These are phyloP conservation scores for Marisa cornuarietis DNA, from an alignment of 1,140 invertebrate genomes.

Conservation along the genomic window DNA sequence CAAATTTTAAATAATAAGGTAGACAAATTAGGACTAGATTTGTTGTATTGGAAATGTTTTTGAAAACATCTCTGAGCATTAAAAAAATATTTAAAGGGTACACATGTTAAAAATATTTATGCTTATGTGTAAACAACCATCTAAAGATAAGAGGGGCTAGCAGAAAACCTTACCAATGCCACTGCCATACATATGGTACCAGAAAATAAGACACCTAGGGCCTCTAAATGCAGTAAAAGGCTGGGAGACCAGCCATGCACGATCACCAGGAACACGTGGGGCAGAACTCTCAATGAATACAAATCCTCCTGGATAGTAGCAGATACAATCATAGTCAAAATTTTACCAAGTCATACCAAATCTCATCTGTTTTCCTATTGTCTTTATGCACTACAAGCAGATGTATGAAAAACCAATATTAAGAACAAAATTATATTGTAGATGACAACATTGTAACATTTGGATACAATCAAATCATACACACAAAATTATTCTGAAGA, in stretches of 20 bases:
- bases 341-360: too few relatives aligned
- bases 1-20: too few relatives aligned
- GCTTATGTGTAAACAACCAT: neutral
- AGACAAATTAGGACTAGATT: neutral
- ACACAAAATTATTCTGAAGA: too few relatives aligned
- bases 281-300: slow-evolving; percentile 59
- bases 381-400: too few relatives aligned
- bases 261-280: slow-evolving; percentile 46
- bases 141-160: neutral
- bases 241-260: slow-evolving; percentile 41
- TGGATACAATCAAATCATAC: too few relatives aligned
- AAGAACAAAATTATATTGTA: too few relatives aligned
- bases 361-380: too few relatives aligned
- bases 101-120: neutral
- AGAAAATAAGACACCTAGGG: slow-evolving; percentile 48
- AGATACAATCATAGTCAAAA: neutral
- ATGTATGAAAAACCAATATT: too few relatives aligned
- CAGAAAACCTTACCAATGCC: slow-evolving; percentile 33
- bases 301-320: slow-evolving; percentile 45
- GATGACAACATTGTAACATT: too few relatives aligned
- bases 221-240: slow-evolving; percentile 17
- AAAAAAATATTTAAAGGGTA: neutral
- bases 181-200: slow-evolving; percentile 53
- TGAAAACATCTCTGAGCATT: too few relatives aligned
- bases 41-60: neutral